Base-by-base conservation (phyloP, 2,888 invertebrate species). In the Luffia ferchaultella region DNA sequence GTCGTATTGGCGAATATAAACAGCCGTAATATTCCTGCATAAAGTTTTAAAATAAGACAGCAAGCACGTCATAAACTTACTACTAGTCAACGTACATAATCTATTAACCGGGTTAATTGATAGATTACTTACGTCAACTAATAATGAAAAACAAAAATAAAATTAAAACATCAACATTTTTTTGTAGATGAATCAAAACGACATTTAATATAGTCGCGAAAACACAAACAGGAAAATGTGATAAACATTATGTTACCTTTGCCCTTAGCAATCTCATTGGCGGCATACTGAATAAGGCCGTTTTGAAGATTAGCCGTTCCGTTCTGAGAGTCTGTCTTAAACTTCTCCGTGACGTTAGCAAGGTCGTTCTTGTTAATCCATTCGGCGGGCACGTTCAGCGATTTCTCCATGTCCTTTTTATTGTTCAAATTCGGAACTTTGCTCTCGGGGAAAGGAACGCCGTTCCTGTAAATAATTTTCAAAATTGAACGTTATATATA, bases 381-480 rank as follows among this genome's bases (percentile, higher is more conserved):
- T 3, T 73, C 67, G 53, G 51, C 53, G 43, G 54, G 57, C 1
- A 64, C 54, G 49, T 62, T 65, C 2, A 79, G 62, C 0, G 80
- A 78, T 1, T 67, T 63, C 50, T 80, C 77, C 74, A 82, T 74
- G 41, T 75, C 79, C 18, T 67, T 70, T 58, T 78, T 78, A 58
- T 87, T 86, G 61, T 88, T 86, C 62, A 85, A 85, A 42, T 86
- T 79, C 0, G 86, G 73, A 18, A 86, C 71, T 54, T 86, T 82
- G 47, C 83, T 67, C 1, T 86, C 87, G 0, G 91, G 90, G 68
- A 92, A 90, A 0, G 90, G 88, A 57, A 86, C 79, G n/a, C 90
- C 89, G 40, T 87, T 87, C 58, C 93, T 89, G 63, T 0, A 59
- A 60, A 43, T 44, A 16, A 30, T 30, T n/a, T n/a, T n/a, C n/a